A percentile compares a stretch with the other conserved stretches of the same genome.
phyloP scores from a whole-genome alignment of 2,113 vertebrate species.

The Hyaena hyaena region DNA sequence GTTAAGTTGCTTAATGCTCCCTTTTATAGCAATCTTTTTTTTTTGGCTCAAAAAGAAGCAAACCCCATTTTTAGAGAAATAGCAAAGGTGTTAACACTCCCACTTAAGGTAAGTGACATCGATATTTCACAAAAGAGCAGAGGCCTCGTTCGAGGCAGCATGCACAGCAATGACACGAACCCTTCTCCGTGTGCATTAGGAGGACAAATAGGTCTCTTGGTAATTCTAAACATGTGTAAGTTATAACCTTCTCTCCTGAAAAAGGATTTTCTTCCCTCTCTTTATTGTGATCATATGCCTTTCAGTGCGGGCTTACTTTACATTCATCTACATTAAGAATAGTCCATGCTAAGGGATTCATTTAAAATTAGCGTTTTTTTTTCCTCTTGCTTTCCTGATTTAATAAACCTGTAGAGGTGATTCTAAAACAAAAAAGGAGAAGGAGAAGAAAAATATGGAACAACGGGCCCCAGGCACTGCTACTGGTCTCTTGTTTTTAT shows the following conservation, averaged over 20 bases:
- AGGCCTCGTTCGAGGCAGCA: constrained; percentile 70
- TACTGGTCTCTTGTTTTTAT: neutral
- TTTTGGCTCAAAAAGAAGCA: constrained; percentile 76
- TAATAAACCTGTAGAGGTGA: neutral
- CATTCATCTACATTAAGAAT: constrained; percentile 64
- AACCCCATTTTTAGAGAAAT: constrained; percentile 82
- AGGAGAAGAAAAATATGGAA: neutral
- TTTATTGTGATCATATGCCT: constrained; percentile 70
- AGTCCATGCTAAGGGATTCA: constrained; percentile 53
- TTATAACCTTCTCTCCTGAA: constrained; percentile 76
- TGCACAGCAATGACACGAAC: constrained; percentile 68
- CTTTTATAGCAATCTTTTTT: constrained; percentile 84
- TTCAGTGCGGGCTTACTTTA: constrained; percentile 45
- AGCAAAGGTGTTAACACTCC: constrained; percentile 83
- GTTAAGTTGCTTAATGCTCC: constrained; percentile 79
- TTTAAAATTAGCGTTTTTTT: constrained; percentile 60
- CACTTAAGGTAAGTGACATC: constrained; percentile 78
- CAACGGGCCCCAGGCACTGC: accelerated
- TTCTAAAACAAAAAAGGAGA: constrained; percentile 7
- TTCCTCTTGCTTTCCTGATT: constrained; percentile 69
- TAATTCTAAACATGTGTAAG: constrained; percentile 80
- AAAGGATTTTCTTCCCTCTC: constrained; percentile 47
- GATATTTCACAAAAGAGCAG: constrained; percentile 83
- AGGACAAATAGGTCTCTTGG: constrained; percentile 78
- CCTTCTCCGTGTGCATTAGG: constrained; percentile 62